Percentiles rank a stretch among this genome's conserved stretches.
Conservation (phyloP, 2,113 vertebrate species). For the Perccottus glenii region DNA sequence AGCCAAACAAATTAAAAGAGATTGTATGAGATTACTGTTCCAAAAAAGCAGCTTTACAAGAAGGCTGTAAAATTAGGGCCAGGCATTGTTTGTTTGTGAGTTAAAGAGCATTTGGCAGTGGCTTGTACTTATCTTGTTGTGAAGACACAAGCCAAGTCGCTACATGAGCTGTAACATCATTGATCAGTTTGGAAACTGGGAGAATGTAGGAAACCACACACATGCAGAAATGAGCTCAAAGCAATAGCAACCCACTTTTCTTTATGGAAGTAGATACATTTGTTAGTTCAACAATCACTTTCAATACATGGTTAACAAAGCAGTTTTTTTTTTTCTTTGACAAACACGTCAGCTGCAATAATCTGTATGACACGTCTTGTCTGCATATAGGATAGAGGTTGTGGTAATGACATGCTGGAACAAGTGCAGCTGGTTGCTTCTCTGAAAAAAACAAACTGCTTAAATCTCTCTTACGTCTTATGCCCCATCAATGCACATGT, state of each 20-base stretch:
- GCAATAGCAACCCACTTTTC: not conserved
- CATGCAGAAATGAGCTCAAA: not conserved
- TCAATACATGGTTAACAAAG: conserved; percentile 14
- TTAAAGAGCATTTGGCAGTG: conserved; percentile 44
- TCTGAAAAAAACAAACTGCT: conserved; percentile 11
- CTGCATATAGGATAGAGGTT: conserved; percentile 3
- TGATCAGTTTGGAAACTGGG: conserved; percentile 27
- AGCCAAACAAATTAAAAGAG: conserved; percentile 63
- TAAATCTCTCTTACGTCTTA: conserved; percentile 41
- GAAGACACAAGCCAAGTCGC: conserved; percentile 27
- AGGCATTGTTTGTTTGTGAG: conserved; percentile 46
- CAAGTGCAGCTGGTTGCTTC: conserved; percentile 10
- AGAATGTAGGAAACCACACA: not conserved
- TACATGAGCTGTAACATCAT: conserved; percentile 31
- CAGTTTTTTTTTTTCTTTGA: not conserved
- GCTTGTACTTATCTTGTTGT: conserved; percentile 14
- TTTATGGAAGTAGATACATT: too few species aligned
- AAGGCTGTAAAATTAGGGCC: conserved; percentile 38
- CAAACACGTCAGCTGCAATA: conserved; percentile 28
- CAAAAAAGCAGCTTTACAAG: conserved; percentile 46
- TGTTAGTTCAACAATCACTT: not conserved
- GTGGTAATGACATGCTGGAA: conserved; percentile 24
- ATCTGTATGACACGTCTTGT: conserved; percentile 9
- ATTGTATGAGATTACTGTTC: conserved; percentile 45
- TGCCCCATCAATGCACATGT: conserved; percentile 14